Evolutionary conservation across 2,888 invertebrate genomes (phyloP), one percentile per base, ranked within the genome.

Genomic region (Caenorhabditis uteleia): DNA sequence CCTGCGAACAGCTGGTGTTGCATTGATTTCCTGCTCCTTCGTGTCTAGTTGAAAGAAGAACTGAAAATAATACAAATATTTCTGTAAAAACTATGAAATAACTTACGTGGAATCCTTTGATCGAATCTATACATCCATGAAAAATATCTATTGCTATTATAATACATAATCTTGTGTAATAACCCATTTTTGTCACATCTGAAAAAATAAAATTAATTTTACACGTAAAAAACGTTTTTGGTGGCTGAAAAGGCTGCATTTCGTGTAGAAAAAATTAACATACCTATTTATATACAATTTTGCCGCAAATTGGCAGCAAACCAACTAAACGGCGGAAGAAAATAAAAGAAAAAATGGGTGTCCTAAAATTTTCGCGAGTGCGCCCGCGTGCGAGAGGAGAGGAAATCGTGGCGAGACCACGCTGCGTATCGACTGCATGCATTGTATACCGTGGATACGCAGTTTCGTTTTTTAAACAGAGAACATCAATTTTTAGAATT

Each of bases 61-160:
- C 71, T 71, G 31, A 34, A 69, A 34, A 29, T 20, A 45, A 31
- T 31, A 14, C 18, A n/a, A 43, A 27, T 23, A 40, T 26, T 5
- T 12, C 7, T 23, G 7, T 18, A 18, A 33, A 45, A 33, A 45
- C 18, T 25, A 16, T 27, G n/a, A 18, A 18, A 23, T 14, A 3
- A 47, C 54, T 33, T 36, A 62, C 61, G 25, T 43, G 7, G 21
- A 65, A 25, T 29, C 70, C 70, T 18, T 39, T 46, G 40, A 70
- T 53, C 16, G 66, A 62, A 48, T 70, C 67, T 18, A 45, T 39
- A 26, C 59, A 27, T 26, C 70, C 70, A 40, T 54, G 54, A 12
- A 33, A 38, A 47, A 49, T 60, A 44, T 70, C 70, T 10, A 26
- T 38, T 10, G 36, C 43, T 10, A 60, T 29, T 18, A 14, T 20